These are phyloP conservation scores for Phortica variegata DNA, from an alignment of 1,140 invertebrate species.

Conservation along the genomic window DNA sequence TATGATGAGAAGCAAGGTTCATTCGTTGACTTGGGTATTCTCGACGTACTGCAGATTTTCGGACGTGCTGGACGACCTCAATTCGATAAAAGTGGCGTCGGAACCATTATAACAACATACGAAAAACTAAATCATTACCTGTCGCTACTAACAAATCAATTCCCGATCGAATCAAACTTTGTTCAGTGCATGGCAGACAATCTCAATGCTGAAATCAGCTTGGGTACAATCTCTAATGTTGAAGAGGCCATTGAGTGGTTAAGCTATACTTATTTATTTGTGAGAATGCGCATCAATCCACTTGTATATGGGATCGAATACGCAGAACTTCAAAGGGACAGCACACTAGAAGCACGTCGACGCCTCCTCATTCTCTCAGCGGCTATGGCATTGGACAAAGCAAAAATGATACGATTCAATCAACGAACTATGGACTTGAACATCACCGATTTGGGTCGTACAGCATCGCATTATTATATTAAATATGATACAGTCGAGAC, in stretches of 20 bases:
- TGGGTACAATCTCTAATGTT: conserved; percentile 94
- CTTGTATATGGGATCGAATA: conserved; percentile 84
- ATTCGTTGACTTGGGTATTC: conserved; percentile 93
- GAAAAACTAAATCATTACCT: conserved; percentile 94
- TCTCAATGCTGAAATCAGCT: conserved; percentile 94
- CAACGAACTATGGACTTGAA: conserved; percentile 78
- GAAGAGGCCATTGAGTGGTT: conserved; percentile 97
- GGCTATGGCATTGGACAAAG: conserved; percentile 85
- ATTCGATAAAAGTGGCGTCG: conserved; percentile 88
- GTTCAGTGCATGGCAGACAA: conserved; percentile 90
- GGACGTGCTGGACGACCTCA: conserved; percentile 96
- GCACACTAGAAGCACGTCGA: conserved; percentile 71
- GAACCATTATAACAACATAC: conserved; percentile 93
- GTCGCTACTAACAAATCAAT: conserved; percentile 91
- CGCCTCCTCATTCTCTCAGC: conserved; percentile 76
- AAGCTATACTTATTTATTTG: conserved; percentile 95
- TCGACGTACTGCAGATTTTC: conserved; percentile 99
- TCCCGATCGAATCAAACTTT: conserved; percentile 98
- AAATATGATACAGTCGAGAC: conserved; percentile 95
- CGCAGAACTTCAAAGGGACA: conserved; percentile 73
- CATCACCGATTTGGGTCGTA: conserved; percentile 88
- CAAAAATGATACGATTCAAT: conserved; percentile 92
- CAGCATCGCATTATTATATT: conserved; percentile 97
- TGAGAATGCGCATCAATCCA: conserved; percentile 92
- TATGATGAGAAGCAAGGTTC: conserved; percentile 95